Evolutionary conservation across 1,140 invertebrate genomes (phyloP), one percentile per base, ranked within the genome.

Genomic region (Trypoxylus dichotomus): DNA sequence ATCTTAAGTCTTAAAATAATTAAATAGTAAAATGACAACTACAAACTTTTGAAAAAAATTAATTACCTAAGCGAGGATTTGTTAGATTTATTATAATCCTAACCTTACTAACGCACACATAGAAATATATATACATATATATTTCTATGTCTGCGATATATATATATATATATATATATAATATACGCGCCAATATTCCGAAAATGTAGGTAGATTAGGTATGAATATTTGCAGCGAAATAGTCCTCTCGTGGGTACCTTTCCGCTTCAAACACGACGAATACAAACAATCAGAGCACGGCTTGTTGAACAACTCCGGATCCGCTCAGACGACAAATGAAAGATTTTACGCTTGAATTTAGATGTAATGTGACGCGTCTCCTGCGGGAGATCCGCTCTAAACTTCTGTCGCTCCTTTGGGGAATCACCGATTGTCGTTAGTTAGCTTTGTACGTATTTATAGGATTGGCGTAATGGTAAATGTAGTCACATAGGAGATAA

Each of bases 391-490:
- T 68, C 60, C 60, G 25, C 60, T 68, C 27, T 68, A 68, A 29
- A 68, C 60, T 68, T 68, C 24, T 11, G 19, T 10, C 60, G 60
- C 24, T 68, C 60, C 60, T 68, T 68, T 68, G 60, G 60, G 60
- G 60, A 68, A 68, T 68, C 60, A 68, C 60, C 60, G 60, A 68
- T 68, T 68, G 60, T 68, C 60, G 60, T 3, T 54, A 54, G 47
- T 19, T 54, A 54, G 47, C 47, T 54, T 54, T 54, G 13, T 54
- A 54, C 47, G 47, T 54, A 54, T 54, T 54, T 54, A 54, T 15
- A n/a, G 7, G 19, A 54, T 54, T 54, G 47, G 13, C 47, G 32
- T 54, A n/a, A n/a, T 15, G 47, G 47, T 37, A 54, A 54, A 19
- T 54, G 47, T 15, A 19, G 13, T 19, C 13, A n/a, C 47, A n/a